phyloP scores from a whole-genome alignment of 2,113 vertebrate genomes.

The Corythaeola cristata region DNA sequence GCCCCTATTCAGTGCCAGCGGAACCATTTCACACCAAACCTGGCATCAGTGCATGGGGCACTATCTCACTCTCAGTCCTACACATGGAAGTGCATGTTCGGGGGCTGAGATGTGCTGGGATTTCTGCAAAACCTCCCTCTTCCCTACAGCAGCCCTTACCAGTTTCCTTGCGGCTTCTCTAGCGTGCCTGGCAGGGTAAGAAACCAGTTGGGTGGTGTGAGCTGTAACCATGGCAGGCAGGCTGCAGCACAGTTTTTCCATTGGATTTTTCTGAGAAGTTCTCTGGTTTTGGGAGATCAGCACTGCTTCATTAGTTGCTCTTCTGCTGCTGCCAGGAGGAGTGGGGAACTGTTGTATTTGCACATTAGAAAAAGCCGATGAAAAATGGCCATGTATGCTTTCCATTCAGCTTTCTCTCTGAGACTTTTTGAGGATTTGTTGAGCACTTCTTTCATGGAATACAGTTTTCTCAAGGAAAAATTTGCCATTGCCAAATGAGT shows the following conservation, averaged over 20 bases:
- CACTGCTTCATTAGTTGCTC: neutral
- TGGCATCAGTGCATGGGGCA: neutral
- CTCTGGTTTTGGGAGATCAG: neutral
- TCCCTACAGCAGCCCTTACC: neutral
- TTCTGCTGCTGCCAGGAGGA: neutral
- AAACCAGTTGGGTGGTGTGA: neutral
- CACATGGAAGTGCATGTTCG: fast-evolving
- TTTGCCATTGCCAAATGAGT: neutral
- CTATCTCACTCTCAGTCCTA: neutral
- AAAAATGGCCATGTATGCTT: neutral
- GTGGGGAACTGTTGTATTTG: neutral
- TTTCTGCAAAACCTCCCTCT: neutral
- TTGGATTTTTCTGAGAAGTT: neutral
- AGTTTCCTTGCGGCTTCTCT: neutral
- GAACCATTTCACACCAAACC: neutral
- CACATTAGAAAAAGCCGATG: neutral
- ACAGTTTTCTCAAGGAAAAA: neutral
- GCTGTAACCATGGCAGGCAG: neutral
- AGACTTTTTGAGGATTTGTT: neutral
- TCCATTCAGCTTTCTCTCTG: neutral
- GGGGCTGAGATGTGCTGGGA: neutral
- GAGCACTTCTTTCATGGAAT: neutral
- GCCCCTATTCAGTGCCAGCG: neutral
- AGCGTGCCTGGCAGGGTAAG: neutral
- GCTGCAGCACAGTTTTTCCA: neutral